phyloP scores from a whole-genome alignment of 2,797 vertebrate species.

The Varecia variegata region DNA sequence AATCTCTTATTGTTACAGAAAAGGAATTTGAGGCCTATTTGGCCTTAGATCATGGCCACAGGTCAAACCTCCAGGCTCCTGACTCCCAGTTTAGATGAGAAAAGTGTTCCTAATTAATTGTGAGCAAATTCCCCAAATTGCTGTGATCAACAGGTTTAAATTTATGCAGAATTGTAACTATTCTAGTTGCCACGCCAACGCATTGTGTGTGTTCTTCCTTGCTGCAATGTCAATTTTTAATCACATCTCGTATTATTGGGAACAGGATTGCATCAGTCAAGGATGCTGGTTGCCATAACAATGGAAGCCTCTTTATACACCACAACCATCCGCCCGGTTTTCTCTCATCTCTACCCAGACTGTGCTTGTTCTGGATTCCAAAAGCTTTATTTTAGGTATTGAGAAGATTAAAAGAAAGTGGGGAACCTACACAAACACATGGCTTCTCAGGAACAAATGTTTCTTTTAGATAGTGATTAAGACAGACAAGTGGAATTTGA shows the following conservation, averaged over 20 bases:
- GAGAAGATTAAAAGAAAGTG: slow-evolving; percentile 12
- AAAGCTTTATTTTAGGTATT: slow-evolving; percentile 57
- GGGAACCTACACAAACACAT: slow-evolving; percentile 34
- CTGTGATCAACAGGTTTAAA: slow-evolving; percentile 54
- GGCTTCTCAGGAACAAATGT: background rate
- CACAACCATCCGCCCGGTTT: background rate
- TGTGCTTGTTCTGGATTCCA: slow-evolving; percentile 42
- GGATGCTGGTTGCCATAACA: slow-evolving; percentile 72
- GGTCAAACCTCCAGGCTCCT: background rate
- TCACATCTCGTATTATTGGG: slow-evolving; percentile 66
- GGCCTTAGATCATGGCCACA: background rate
- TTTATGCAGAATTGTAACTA: slow-evolving; percentile 69
- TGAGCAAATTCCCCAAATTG: slow-evolving; percentile 1
- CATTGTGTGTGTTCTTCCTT: slow-evolving; percentile 53
- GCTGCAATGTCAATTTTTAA: slow-evolving; percentile 65
- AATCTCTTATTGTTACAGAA: background rate
- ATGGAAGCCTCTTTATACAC: slow-evolving; percentile 51
- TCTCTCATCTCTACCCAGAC: slow-evolving; percentile 38
- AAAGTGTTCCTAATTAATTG: background rate
- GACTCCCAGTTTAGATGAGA: background rate
- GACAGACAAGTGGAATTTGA: background rate
- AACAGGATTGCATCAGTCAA: slow-evolving; percentile 66
- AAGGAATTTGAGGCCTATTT: background rate
- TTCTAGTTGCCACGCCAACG: slow-evolving; percentile 72
- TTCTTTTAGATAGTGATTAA: background rate